Evolutionary conservation across 2,888 invertebrate genomes (phyloP), one percentile per base, ranked within the genome.

Genomic region (Camponotus fellah): DNA sequence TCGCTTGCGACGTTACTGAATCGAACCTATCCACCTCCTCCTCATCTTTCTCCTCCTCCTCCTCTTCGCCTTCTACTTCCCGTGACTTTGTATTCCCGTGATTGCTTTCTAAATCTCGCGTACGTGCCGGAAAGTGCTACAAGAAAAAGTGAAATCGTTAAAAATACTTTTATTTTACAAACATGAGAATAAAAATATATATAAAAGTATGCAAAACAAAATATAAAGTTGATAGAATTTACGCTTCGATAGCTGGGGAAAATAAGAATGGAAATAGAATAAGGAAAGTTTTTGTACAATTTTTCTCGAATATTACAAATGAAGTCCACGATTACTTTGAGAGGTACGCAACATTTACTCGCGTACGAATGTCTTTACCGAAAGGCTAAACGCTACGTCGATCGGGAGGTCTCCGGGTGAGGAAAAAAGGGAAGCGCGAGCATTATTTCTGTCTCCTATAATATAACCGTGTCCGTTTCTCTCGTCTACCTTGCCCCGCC

Each of bases 381-480:
- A 72, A 62, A 26, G 60, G 46, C 46, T 37, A 72, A 80, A 26
- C 37, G 60, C 58, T 37, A 71, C 43, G 58, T 37, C 69, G 60
- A 56, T 71, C 43, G 77, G 84, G 88, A 84, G 88, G 89, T 90
- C 87, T 81, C 69, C 86, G 82, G 85, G 89, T 87, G 88, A 91
- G 85, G 86, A 91, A 92, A 92, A 92, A 92, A 90, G 91, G 90
- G 88, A 92, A 93, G 89, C 77, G 85, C 77, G 85, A 91, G 90
- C 89, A 91, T 92, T 92, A 93, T 92, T 92, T 90, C 93, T 92
- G 93, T 93, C 93, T 94, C 92, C 94, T 93, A 94, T 94, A 94
- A 94, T 94, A 92, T 93, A 92, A 93, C 93, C 92, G 93, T 92
- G 92, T 92, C 93, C 92, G 91, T 93, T 93, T 93, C 93, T 92